Evolutionary conservation across 2,113 vertebrate genomes (phyloP).

Genomic region (Orycteropus afer): DNA sequence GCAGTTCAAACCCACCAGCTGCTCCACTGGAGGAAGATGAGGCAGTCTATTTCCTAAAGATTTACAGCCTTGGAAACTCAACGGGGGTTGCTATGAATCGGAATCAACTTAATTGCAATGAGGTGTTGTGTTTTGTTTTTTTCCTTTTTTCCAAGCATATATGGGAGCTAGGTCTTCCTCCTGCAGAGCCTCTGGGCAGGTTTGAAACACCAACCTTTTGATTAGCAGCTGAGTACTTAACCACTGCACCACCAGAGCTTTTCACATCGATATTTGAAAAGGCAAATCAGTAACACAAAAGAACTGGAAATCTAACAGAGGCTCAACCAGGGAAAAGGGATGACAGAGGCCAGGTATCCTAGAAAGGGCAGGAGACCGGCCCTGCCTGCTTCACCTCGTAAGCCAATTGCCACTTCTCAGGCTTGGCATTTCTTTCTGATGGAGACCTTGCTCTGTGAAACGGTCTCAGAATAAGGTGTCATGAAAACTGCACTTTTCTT

Average conservation of each 20-base stretch:
- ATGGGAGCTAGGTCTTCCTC: neutral
- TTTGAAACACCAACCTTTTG: neutral
- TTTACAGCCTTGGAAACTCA: no score
- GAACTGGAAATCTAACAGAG: neutral
- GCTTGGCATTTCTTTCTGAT: neutral
- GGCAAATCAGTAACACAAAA: neutral
- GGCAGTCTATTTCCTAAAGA: no score
- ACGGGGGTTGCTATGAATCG: no score
- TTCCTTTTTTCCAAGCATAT: no score
- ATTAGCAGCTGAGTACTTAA: neutral
- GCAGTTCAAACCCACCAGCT: no score
- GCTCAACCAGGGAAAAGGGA: neutral
- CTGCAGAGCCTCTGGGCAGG: no score
- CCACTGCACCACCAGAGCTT: neutral
- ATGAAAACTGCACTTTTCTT: neutral
- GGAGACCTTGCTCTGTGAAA: neutral
- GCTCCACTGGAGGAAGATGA: no score
- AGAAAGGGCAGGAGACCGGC: neutral
- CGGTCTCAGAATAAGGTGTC: neutral
- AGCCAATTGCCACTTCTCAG: neutral
- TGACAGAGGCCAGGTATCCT: fast-evolving
- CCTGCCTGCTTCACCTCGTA: neutral
- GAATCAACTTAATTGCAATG: no score
- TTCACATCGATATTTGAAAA: fast-evolving
- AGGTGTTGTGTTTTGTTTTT: no score